A percentile compares a stretch with the other conserved stretches of the same genome.
phyloP scores from a whole-genome alignment of 2,797 vertebrate species.

The Urophycis tenuis region DNA sequence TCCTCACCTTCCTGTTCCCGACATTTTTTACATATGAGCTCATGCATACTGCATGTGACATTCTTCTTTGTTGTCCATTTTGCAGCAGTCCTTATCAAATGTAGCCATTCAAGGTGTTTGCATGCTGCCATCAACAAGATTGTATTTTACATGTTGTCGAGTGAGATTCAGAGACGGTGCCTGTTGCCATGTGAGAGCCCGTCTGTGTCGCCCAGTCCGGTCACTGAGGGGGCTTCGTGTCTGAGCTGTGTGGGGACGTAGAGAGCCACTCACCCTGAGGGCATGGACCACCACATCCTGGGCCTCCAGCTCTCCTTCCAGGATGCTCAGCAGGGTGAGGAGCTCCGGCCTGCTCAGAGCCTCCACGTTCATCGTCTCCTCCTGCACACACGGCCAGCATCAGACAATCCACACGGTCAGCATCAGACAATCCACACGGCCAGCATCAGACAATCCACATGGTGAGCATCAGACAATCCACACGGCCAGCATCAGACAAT shows the following conservation, averaged over 20 bases:
- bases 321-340: slow-evolving; percentile 91
- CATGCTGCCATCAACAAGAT: not conserved
- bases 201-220: not conserved
- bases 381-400: slow-evolving; percentile 54
- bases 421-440: too few species aligned
- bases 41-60: slow-evolving; percentile 7
- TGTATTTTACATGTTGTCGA: not conserved
- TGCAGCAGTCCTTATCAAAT: not conserved
- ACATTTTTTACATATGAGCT: slow-evolving; percentile 42
- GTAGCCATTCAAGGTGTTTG: not conserved
- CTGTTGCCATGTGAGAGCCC: not conserved
- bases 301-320: slow-evolving; percentile 96
- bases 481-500: too few species aligned
- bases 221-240: too few species aligned
- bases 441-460: too few species aligned
- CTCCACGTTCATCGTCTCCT: slow-evolving; percentile 96
- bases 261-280: slow-evolving; percentile 80
- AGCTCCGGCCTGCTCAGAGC: slow-evolving; percentile 94
- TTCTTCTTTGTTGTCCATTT: not conserved
- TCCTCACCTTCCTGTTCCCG: slow-evolving; percentile 62
- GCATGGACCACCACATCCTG: slow-evolving; percentile 95
- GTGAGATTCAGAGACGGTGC: too few species aligned
- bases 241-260: not conserved
- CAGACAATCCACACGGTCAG: too few species aligned
- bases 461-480: too few species aligned